Evolutionary conservation across 37 sponge, comb jelly and placozoan species (phyloP).

Genomic region (Spongilla lacustris): DNA sequence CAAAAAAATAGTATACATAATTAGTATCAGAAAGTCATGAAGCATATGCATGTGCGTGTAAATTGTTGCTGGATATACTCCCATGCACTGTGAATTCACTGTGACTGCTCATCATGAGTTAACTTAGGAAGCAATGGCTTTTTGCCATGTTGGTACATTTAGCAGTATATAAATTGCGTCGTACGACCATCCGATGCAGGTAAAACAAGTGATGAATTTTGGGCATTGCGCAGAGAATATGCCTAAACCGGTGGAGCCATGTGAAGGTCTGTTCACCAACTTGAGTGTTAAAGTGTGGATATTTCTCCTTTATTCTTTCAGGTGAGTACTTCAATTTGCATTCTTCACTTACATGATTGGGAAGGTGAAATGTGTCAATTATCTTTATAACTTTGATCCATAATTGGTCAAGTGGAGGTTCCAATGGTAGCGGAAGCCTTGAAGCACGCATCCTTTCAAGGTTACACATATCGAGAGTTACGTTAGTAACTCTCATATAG

Average conservation of each 20-base stretch:
- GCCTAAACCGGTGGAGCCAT: constrained; percentile 30
- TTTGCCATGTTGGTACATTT: constrained; percentile 51
- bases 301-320: constrained; percentile 14
- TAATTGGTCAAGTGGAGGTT: constrained; percentile 26
- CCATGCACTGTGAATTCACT: too few species aligned
- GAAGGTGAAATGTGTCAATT: constrained; percentile 43
- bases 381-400: constrained; percentile 36
- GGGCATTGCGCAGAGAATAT: constrained; percentile 56
- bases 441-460: constrained; percentile 33
- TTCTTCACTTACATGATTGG: constrained; percentile 20
- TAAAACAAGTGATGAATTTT: constrained; percentile 58
- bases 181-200: constrained; percentile 47
- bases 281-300: constrained; percentile 55
- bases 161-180: constrained; percentile 38
- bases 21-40: too few species aligned
- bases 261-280: constrained; percentile 58
- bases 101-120: too few species aligned
- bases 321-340: constrained; percentile 30
- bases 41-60: too few species aligned
- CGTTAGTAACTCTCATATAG: too few species aligned
- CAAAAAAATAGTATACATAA: too few species aligned
- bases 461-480: too few species aligned
- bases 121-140: constrained; percentile 61
- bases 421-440: constrained; percentile 26
- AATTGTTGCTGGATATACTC: too few species aligned